Conservation (phyloP, 1,140 invertebrate species). For the Cotesia chilonis region DNA sequence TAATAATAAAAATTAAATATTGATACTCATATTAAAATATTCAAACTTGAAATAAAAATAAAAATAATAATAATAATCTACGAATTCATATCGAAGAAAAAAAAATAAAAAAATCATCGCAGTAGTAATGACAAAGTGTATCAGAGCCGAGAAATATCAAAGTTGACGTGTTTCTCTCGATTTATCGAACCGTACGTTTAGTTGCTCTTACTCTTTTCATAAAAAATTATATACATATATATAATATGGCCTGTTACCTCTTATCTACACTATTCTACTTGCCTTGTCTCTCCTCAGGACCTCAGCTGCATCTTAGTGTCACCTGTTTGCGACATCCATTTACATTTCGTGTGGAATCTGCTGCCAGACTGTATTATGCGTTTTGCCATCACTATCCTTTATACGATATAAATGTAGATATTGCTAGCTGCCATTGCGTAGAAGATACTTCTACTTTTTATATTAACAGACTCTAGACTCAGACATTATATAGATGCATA, state of each 20-base stretch:
- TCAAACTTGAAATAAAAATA: too few species aligned
- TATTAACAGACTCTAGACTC: too few species aligned
- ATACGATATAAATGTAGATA: too few species aligned
- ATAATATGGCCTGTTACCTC: too few species aligned
- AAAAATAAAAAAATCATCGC: background rate
- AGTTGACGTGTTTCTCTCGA: background rate
- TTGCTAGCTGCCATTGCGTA: too few species aligned
- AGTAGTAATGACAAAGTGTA: background rate
- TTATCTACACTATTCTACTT: background rate
- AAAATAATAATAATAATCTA: too few species aligned
- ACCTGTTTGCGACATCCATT: constrained; percentile 43
- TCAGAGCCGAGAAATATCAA: constrained; percentile 5
- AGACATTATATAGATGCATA: too few species aligned
- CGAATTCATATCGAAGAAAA: background rate
- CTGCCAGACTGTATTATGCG: constrained; percentile 11
- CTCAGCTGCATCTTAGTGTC: constrained; percentile 31
- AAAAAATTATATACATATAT: too few species aligned
- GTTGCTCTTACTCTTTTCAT: background rate
- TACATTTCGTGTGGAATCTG: constrained; percentile 34
- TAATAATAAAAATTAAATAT: too few species aligned
- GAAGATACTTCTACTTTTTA: too few species aligned
- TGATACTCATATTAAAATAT: too few species aligned
- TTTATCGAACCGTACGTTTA: constrained; percentile 1
- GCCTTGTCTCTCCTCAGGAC: background rate
- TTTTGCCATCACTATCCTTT: too few species aligned